Base-by-base conservation (phyloP, 2,888 invertebrate genomes). In the Clivina fossor region DNA sequence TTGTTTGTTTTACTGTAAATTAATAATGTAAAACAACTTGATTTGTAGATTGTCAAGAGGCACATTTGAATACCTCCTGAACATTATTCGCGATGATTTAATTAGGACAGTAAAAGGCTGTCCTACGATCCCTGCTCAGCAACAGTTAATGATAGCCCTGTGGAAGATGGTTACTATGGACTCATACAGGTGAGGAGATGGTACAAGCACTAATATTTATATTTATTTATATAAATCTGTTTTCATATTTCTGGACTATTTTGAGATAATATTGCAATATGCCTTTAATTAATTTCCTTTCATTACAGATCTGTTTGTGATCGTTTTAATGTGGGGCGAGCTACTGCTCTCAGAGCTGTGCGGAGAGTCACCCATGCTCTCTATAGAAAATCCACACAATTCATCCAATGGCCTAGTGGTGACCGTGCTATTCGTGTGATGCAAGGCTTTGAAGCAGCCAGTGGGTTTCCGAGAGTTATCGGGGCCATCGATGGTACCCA, bases 401-500 rank as follows among this genome's bases (percentile, higher is more conserved):
- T 59, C 32, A 63, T 64, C n/a, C 41, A 58, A 33, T 64, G 63
- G 62, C 62, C 64, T 37, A 56, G 15, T 35, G 56, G 54, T 15
- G 51, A 58, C 18, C 2, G 37, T 15, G 60, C 55, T 30, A 15
- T 20, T 15, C 30, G 15, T 20, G 35, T 53, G 2, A 53, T 38
- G 51, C 32, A 26, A 15, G 54, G 46, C 28, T 59, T 59, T 48
- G 53, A 58, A 49, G 28, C 20, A 32, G 15, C 41, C 1, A 53
- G 48, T 35, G 57, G 59, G 1, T 63, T 63, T 55, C 62, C 58
- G 11, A 58, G 57, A 30, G 35, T 47, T 16, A 57, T 63, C 4
- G 63, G 62, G 13, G 61, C 61, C 7, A 56, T 63, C 18, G 62
- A 62, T 57, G 59, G 60, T 2, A 61, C 60, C 7, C 61, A 62